Base-by-base conservation (phyloP, 2,113 vertebrate genomes). In the Labeo catla region DNA sequence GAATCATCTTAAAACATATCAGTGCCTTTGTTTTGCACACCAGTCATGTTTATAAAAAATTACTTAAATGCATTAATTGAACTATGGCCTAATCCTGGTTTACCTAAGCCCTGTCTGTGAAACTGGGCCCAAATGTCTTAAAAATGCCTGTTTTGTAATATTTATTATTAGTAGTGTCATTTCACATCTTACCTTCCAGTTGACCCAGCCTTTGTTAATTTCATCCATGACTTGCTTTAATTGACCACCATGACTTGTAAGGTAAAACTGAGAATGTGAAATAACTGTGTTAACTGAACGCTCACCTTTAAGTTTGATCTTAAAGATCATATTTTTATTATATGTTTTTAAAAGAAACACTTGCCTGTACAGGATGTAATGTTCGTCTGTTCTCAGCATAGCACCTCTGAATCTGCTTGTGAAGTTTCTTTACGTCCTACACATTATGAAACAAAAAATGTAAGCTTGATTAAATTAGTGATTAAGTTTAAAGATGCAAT, bases 361-460 rank as follows among this genome's bases (percentile, higher is more conserved):
- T 72, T 77, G 98, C 98, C 96, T 98, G 97, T 43, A 97, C 97
- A 10, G 98, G 97, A 90, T 95, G 96, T 7, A 91, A 81, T 0
- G 97, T 97, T 63, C 97, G 95, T 86, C 97, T 94, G 91, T 99
- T 99, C 92, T 98, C 97, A 77, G 98, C 97, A 0, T 99, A 99
- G 90, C 98, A 99, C 72, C 98, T 94, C 91, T 99, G 97, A 92
- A 99, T 97, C 93, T 99, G 98, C 90, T 97, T 99, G 93, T 99
- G 97, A 84, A 99, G 97, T 91, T 99, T 99, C 91, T 96, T 95
- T 36, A 99, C 94, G 73, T 99, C 98, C 98, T 99, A 83, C 86
- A 76, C 78, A 91, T 36, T 10, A 61, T 15, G 19, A 59, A 73
- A 70, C 47, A 72, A 34, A 39, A 50, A 54, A 39, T 15, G 49